These are phyloP conservation scores for Drosophila mayri DNA, from an alignment of 1,140 invertebrate species.

Conservation along the genomic window DNA sequence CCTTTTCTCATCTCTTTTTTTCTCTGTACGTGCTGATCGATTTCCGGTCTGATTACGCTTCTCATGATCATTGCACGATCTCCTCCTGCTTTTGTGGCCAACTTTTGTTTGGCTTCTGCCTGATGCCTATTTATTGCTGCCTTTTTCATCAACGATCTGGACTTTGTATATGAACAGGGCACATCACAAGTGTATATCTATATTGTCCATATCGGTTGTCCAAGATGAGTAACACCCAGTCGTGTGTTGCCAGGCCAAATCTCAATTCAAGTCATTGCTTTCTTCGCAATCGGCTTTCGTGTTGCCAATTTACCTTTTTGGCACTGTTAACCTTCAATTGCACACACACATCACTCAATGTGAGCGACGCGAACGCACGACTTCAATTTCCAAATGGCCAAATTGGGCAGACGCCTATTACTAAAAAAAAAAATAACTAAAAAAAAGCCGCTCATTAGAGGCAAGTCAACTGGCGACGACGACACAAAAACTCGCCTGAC, in stretches of 20 bases:
- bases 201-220: constrained; percentile 28
- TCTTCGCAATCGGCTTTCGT: constrained; percentile 28
- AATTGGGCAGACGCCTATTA: constrained; percentile 69
- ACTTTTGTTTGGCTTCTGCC: constrained; percentile 71
- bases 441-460: constrained; percentile 57
- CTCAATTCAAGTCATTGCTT: constrained; percentile 20
- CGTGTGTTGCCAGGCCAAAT: constrained; percentile 13
- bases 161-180: constrained; percentile 40
- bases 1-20: constrained; percentile 33
- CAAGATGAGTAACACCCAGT: constrained; percentile 32
- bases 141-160: constrained; percentile 56
- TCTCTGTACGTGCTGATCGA: constrained; percentile 77
- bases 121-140: constrained; percentile 52
- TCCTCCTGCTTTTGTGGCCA: constrained; percentile 48
- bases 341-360: constrained; percentile 53
- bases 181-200: constrained; percentile 30
- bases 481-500: constrained; percentile 45
- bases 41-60: constrained; percentile 84
- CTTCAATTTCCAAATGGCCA: constrained; percentile 75
- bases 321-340: constrained; percentile 79
- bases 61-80: constrained; percentile 68
- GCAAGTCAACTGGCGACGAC: constrained; percentile 26
- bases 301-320: constrained; percentile 62
- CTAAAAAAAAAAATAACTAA: constrained; percentile 13
- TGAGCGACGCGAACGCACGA: constrained; percentile 60